These are phyloP conservation scores for Uloborus diversus DNA, from an alignment of 1,140 invertebrate species.

Conservation along the genomic window DNA sequence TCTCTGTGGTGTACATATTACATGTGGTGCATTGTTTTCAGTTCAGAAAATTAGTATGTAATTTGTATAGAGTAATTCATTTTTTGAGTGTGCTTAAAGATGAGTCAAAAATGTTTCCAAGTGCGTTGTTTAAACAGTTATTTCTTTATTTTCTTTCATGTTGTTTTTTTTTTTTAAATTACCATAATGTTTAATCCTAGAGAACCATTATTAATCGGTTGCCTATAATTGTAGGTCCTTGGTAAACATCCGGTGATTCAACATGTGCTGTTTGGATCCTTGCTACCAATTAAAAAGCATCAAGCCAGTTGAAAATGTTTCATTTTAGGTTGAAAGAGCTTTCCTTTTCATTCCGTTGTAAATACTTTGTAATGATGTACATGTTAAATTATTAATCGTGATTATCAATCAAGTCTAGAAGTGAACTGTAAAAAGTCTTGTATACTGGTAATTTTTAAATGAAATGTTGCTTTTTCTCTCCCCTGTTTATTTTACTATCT, in stretches of 20 bases:
- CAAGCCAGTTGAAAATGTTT: neutral
- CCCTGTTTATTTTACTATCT: too few relatives aligned
- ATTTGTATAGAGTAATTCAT: neutral
- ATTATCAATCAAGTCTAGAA: too few relatives aligned
- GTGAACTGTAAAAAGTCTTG: too few relatives aligned
- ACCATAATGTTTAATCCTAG: neutral
- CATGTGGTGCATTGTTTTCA: too few relatives aligned
- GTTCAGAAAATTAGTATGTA: neutral
- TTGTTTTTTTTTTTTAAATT: neutral
- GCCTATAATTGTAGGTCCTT: conserved; percentile 75
- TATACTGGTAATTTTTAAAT: too few relatives aligned
- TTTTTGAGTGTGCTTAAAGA: neutral
- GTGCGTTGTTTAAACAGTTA: neutral
- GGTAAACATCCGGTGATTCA: conserved; percentile 97
- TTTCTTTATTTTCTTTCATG: neutral
- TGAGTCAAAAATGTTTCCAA: conserved; percentile 29
- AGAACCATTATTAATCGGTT: neutral
- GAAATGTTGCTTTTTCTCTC: neutral
- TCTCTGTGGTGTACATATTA: too few relatives aligned
- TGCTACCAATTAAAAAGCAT: conserved; percentile 74
- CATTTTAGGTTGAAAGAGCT: too few relatives aligned
- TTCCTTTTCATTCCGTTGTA: too few relatives aligned
- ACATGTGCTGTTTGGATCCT: conserved; percentile 94
- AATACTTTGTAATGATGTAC: too few relatives aligned
- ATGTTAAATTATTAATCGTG: too few relatives aligned